Evolutionary conservation across 2,888 invertebrate genomes (phyloP), one percentile per base, ranked within the genome.

Genomic region (Acleris sparsana): DNA sequence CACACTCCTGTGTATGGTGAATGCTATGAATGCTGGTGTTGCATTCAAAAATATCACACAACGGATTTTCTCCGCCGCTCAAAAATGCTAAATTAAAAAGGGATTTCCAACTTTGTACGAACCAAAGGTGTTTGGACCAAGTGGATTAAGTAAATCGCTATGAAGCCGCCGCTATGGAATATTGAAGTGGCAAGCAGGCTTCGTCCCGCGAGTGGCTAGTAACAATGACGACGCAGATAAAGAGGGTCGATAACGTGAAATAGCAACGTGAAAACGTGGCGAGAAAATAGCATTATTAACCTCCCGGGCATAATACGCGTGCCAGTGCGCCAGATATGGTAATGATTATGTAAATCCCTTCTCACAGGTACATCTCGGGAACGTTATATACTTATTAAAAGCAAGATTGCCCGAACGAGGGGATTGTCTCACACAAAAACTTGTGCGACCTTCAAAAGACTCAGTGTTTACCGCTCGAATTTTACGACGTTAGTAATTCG

Each of bases 261-360:
- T 90, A 89, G 91, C 89, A 85, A 89, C 86, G 92, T 88, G 91
- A 92, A 91, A 90, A 92, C 87, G 91, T 89, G 89, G 89, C 88
- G 90, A 91, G 92, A 92, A 93, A 93, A 93, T 92, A 88, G 89
- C 92, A 92, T 92, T 93, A 93, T 93, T 92, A 93, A 92, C 92
- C 93, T 90, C 92, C 81, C 80, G 92, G 89, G 93, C 81, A 87
- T 92, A 92, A 92, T 93, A 92, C 87, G 82, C 90, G 89, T 89
- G 88, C 91, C 90, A 91, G 86, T 88, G 88, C 89, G 89, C 91
- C 88, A 92, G 92, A 92, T 92, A 93, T 92, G 93, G 90, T 92
- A 92, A 93, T 92, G 90, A 92, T 92, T 93, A 93, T 93, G 93
- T 90, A 92, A 93, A 93, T 93, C 89, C 82, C 86, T 84, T 80